These are phyloP conservation scores for Ryuthela nishihirai DNA, from an alignment of 2,888 invertebrate species.

Conservation along the genomic window DNA sequence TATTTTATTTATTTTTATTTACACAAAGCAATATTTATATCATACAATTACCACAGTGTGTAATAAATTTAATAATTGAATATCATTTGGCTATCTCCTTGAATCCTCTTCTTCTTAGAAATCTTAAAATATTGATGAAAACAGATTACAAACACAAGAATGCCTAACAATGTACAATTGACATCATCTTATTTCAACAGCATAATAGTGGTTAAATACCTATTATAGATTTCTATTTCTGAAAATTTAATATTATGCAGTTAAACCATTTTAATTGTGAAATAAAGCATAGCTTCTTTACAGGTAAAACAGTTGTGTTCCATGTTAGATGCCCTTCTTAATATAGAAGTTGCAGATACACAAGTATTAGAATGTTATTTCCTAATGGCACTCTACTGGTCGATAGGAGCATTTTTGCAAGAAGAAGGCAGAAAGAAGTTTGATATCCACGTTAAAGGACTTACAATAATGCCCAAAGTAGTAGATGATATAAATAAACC, in stretches of 20 bases:
- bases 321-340: constrained; percentile 69
- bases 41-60: too few species aligned
- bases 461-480: constrained; percentile 64
- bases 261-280: not conserved
- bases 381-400: constrained; percentile 72
- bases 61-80: too few species aligned
- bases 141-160: constrained; percentile 61
- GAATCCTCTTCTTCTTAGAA: too few species aligned
- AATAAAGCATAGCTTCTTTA: constrained; percentile 10
- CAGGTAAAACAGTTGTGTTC: constrained; percentile 75
- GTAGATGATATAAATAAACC: constrained; percentile 58
- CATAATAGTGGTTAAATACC: too few species aligned
- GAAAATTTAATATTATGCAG: not conserved
- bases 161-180: constrained; percentile 77
- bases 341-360: constrained; percentile 45
- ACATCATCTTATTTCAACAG: too few species aligned
- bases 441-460: constrained; percentile 73
- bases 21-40: too few species aligned
- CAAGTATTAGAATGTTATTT: constrained; percentile 66
- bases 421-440: constrained; percentile 66
- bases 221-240: constrained; percentile 58
- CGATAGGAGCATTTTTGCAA: constrained; percentile 73
- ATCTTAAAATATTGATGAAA: constrained; percentile 60
- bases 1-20: too few species aligned
- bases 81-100: too few species aligned